Evolutionary conservation across 2,113 vertebrate species (phyloP).

Genomic region (Speoplatyrhinus poulsoni): DNA sequence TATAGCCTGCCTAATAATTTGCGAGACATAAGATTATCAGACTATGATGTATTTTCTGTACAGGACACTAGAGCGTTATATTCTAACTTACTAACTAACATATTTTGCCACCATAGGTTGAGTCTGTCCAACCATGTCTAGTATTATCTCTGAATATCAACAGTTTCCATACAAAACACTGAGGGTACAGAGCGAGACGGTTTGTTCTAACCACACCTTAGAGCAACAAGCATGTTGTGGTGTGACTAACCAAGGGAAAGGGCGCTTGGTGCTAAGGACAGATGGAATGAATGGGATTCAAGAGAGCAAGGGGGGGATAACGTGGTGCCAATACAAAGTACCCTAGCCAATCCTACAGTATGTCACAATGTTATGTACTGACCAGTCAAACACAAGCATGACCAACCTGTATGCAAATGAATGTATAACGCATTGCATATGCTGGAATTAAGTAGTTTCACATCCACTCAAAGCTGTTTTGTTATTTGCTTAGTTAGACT

Average conservation of each 20-base stretch:
- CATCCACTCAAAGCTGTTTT: no score
- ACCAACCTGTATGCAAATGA: no score
- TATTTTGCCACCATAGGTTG: neutral
- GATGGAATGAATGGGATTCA: conserved; percentile 49
- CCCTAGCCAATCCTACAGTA: neutral
- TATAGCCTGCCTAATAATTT: no score
- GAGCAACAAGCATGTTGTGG: neutral
- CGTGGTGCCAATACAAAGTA: neutral
- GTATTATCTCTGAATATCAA: no score
- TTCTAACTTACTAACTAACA: neutral
- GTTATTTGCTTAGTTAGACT: no score
- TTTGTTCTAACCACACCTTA: neutral
- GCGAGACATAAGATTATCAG: no score
- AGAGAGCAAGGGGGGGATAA: neutral
- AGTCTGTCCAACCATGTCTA: no score
- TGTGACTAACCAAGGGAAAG: conserved; percentile 34
- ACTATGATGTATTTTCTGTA: no score
- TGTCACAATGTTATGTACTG: neutral
- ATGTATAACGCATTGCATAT: no score
- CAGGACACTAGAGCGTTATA: no score
- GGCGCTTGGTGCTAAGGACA: conserved; percentile 46
- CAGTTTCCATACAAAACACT: neutral
- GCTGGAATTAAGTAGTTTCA: no score
- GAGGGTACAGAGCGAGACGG: neutral
- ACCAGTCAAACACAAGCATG: no score